A percentile compares a stretch with the other conserved stretches of the same genome.
These are phyloP conservation scores for Heterochromis multidens DNA, from an alignment of 2,113 vertebrate genomes.

Conservation along the genomic window DNA sequence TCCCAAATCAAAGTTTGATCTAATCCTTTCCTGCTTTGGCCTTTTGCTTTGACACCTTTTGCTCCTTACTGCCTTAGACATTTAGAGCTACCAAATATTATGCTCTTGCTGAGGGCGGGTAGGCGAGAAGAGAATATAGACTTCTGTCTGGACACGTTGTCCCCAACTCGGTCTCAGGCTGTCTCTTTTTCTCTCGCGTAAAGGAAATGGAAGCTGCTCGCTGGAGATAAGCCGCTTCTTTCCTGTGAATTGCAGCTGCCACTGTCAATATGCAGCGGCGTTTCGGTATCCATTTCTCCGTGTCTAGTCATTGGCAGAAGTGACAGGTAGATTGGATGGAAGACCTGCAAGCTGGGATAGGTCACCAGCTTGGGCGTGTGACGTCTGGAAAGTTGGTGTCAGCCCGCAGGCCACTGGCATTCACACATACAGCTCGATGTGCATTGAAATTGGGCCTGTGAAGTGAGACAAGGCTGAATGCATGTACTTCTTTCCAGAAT, in stretches of 20 bases:
- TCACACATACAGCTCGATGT: slow-evolving; percentile 18
- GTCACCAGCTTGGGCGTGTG: slow-evolving; percentile 54
- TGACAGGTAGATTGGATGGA: slow-evolving; percentile 71
- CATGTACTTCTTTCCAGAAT: slow-evolving; percentile 19
- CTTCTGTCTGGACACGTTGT: slow-evolving; percentile 48
- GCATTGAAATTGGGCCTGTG: slow-evolving; percentile 32
- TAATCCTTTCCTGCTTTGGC: not conserved
- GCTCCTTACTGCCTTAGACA: slow-evolving; percentile 14
- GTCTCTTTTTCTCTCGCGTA: slow-evolving; percentile 44
- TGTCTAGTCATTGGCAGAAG: slow-evolving; percentile 62
- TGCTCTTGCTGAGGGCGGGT: slow-evolving; percentile 16
- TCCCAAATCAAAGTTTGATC: slow-evolving; percentile 25
- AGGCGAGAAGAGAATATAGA: slow-evolving; percentile 53
- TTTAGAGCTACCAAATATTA: slow-evolving; percentile 44
- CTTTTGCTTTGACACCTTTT: slow-evolving; percentile 16
- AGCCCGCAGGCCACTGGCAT: slow-evolving; percentile 42
- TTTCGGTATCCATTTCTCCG: slow-evolving; percentile 52
- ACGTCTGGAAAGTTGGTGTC: slow-evolving; percentile 41
- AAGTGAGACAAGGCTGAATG: slow-evolving; percentile 40
- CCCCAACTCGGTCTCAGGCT: slow-evolving; percentile 21
- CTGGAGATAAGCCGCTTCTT: slow-evolving; percentile 67
- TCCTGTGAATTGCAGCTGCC: slow-evolving; percentile 65
- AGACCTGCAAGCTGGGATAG: slow-evolving; percentile 50
- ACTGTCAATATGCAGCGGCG: slow-evolving; percentile 59
- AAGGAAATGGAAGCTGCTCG: slow-evolving; percentile 68